Conservation (phyloP, 2,797 vertebrate species). For the Argya squamiceps region DNA sequence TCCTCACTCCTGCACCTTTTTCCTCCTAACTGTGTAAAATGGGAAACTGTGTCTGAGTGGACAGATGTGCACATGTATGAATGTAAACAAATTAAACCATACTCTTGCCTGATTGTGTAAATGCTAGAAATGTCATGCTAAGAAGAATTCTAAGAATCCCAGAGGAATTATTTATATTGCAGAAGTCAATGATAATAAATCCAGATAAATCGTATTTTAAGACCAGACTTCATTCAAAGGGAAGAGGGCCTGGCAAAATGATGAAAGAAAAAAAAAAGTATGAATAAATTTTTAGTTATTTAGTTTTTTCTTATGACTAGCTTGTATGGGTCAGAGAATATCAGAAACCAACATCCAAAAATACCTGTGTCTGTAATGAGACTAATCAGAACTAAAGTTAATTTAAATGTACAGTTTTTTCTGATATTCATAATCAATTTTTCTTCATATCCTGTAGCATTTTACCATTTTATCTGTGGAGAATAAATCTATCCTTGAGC, state of each 20-base stretch:
- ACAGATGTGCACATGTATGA: not conserved
- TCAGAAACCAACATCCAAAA: not conserved
- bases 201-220: slow-evolving; percentile 25
- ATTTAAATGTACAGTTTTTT: not conserved
- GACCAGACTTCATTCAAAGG: slow-evolving; percentile 8
- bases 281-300: not conserved
- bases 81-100: not conserved
- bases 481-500: not conserved
- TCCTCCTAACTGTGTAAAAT: not conserved
- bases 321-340: not conserved
- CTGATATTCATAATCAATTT: not conserved
- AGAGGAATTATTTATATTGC: not conserved
- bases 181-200: slow-evolving; percentile 16
- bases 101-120: not conserved
- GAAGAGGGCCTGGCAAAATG: not conserved
- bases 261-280: not conserved
- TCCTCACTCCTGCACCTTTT: not conserved
- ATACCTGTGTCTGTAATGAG: not conserved
- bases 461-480: not conserved
- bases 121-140: not conserved
- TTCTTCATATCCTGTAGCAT: not conserved
- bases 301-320: not conserved
- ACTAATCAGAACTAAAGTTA: slow-evolving; percentile 6
- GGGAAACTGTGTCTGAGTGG: not conserved
- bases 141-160: not conserved